A percentile compares a stretch with the other conserved stretches of the same genome.
These are phyloP conservation scores for Noctua fimbriata DNA, from an alignment of 2,888 invertebrate genomes.

Conservation along the genomic window DNA sequence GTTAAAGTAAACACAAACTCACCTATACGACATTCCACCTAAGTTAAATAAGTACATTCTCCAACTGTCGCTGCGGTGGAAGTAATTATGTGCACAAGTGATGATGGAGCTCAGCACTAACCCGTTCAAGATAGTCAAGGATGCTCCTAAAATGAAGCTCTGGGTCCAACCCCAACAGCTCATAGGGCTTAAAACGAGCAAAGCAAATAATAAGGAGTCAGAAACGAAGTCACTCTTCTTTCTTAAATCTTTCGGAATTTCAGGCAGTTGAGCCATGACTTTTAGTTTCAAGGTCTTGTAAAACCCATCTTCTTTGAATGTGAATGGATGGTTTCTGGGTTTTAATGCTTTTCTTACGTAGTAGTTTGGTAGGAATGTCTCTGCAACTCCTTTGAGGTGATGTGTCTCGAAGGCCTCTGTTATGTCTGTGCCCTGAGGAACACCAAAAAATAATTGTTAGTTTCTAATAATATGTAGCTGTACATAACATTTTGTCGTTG, in stretches of 20 bases:
- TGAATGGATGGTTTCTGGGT: constrained; percentile 93
- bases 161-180: constrained; percentile 79
- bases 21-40: constrained; percentile 92
- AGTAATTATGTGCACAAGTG: constrained; percentile 94
- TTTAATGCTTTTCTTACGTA: constrained; percentile 91
- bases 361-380: constrained; percentile 92
- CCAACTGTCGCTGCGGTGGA: constrained; percentile 94
- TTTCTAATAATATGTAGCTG: not conserved
- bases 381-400: constrained; percentile 90
- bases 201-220: constrained; percentile 75
- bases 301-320: constrained; percentile 94
- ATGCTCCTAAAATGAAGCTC: constrained; percentile 75
- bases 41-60: constrained; percentile 95
- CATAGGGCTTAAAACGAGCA: constrained; percentile 75
- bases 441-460: constrained; percentile 7
- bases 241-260: constrained; percentile 82
- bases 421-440: constrained; percentile 91
- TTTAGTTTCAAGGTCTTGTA: constrained; percentile 93
- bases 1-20: constrained; percentile 67
- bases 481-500: no score
- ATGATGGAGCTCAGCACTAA: constrained; percentile 81
- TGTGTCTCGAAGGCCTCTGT: constrained; percentile 92
- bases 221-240: constrained; percentile 81
- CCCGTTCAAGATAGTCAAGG: constrained; percentile 74
- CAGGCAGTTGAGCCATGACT: constrained; percentile 88